These are phyloP conservation scores for Ostrea denselamellosa DNA, from an alignment of 1,140 invertebrate genomes.

Conservation along the genomic window DNA sequence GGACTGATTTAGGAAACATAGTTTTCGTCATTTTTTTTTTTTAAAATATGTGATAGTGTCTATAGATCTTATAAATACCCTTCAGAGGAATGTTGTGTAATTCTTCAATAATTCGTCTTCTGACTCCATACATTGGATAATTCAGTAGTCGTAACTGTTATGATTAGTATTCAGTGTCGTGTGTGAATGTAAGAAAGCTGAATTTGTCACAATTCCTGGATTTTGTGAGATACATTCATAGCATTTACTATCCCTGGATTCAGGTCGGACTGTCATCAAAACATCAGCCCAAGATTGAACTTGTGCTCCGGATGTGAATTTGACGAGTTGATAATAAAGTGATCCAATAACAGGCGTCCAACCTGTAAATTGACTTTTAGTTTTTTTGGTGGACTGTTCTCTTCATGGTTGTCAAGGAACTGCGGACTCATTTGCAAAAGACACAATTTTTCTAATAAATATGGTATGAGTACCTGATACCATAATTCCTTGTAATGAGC, in stretches of 20 bases:
- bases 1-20: too few relatives aligned
- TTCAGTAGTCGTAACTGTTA: too few relatives aligned
- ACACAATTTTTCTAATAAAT: background rate
- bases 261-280: background rate
- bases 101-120: too few relatives aligned
- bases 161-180: too few relatives aligned
- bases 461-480: background rate
- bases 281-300: background rate
- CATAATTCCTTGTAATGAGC: background rate
- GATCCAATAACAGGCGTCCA: background rate
- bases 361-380: background rate
- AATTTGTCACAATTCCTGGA: too few relatives aligned
- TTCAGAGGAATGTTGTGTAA: too few relatives aligned
- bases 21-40: too few relatives aligned
- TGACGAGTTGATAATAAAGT: background rate
- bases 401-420: background rate
- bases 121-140: too few relatives aligned
- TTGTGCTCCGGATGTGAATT: background rate
- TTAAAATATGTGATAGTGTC: too few relatives aligned
- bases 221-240: too few relatives aligned
- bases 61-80: too few relatives aligned
- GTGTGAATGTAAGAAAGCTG: too few relatives aligned
- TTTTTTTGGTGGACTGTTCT: slow-evolving; percentile 18
- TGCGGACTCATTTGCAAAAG: background rate
- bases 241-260: background rate